Evolutionary conservation across 2,113 vertebrate genomes (phyloP).

Genomic region (Corythornis cristatus): DNA sequence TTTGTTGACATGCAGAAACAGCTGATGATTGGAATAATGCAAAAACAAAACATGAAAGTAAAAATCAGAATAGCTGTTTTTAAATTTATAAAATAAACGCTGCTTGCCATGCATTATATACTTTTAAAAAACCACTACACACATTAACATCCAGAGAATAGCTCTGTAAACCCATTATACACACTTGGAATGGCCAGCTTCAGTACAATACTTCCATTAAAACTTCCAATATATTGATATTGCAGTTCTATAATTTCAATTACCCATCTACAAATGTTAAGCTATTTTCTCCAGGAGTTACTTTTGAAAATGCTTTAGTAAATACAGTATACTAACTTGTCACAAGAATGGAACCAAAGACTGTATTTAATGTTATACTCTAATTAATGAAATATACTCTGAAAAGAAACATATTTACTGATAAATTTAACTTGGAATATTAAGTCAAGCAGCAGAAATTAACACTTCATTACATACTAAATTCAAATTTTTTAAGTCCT

Average conservation of each 20-base stretch:
- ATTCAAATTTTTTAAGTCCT: neutral
- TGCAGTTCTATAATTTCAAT: neutral
- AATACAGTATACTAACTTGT: neutral
- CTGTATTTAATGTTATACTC: neutral
- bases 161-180: neutral
- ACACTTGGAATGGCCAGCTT: neutral
- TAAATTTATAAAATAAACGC: neutral
- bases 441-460: neutral
- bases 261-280: neutral
- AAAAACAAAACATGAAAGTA: neutral
- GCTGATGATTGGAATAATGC: neutral
- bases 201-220: neutral
- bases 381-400: neutral
- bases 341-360: neutral
- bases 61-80: neutral
- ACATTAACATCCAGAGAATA: neutral
- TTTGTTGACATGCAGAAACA: neutral
- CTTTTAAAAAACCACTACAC: neutral
- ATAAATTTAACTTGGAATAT: too few species aligned
- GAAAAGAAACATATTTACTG: neutral
- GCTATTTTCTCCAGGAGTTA: neutral
- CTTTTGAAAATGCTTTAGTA: neutral
- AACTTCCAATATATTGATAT: neutral
- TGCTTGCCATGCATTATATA: neutral
- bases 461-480: neutral